Evolutionary conservation across 2,797 vertebrate genomes (phyloP).

Genomic region (Falco cherrug): DNA sequence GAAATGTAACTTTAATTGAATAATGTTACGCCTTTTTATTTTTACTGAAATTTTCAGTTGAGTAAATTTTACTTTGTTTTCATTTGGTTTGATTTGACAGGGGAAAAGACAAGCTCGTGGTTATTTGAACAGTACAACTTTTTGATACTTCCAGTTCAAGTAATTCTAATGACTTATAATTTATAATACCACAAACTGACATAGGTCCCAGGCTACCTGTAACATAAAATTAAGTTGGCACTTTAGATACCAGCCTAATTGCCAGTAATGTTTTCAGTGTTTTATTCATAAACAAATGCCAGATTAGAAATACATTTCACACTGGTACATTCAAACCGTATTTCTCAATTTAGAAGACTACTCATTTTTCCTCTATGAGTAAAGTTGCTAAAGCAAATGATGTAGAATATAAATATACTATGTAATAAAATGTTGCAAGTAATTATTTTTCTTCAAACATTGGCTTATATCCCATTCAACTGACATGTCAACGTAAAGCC

Average conservation of each 20-base stretch:
- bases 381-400: not conserved
- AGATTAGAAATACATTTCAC: not conserved
- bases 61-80: not conserved
- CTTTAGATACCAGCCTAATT: not conserved
- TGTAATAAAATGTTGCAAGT: not conserved
- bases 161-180: not conserved
- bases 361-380: not conserved
- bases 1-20: not conserved
- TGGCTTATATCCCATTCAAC: not conserved
- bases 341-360: not conserved
- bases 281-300: not conserved
- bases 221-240: not conserved
- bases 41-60: not conserved
- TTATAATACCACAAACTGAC: not conserved
- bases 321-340: not conserved
- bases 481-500: not conserved
- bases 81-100: not conserved
- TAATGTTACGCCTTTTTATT: not conserved
- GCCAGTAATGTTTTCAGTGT: not conserved
- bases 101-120: not conserved
- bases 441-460: not conserved
- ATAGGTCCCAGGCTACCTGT: not conserved
- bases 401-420: not conserved
- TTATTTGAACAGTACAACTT: not conserved
- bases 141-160: not conserved